Conservation (phyloP, 1,140 invertebrate genomes). For the Monomorium pharaonis region DNA sequence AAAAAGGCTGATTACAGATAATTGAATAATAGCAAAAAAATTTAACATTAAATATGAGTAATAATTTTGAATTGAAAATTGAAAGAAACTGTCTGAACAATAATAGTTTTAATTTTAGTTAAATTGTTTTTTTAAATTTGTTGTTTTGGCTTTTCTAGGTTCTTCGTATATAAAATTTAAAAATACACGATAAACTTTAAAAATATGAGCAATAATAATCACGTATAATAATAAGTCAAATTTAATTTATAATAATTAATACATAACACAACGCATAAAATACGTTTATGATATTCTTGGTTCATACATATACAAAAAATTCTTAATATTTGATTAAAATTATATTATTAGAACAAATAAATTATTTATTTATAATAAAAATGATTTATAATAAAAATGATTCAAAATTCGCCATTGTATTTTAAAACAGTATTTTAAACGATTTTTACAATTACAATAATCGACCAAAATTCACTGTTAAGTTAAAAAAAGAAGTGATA, state of each 20-base stretch:
- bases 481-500: background rate
- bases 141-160: background rate
- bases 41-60: background rate
- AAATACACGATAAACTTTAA: background rate
- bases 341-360: background rate
- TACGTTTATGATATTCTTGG: background rate
- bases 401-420: background rate
- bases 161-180: background rate
- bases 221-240: background rate
- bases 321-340: background rate
- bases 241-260: background rate
- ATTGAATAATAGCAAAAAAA: background rate
- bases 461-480: background rate
- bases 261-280: background rate
- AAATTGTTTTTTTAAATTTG: background rate
- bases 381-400: background rate
- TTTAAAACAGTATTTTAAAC: too few relatives aligned
- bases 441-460: background rate
- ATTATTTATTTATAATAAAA: background rate
- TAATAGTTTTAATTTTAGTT: background rate
- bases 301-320: background rate
- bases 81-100: background rate
- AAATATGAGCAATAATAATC: background rate
- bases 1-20: background rate
- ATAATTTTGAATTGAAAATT: background rate